Conservation (phyloP, 2,797 vertebrate genomes). For the Vultur gryphus region DNA sequence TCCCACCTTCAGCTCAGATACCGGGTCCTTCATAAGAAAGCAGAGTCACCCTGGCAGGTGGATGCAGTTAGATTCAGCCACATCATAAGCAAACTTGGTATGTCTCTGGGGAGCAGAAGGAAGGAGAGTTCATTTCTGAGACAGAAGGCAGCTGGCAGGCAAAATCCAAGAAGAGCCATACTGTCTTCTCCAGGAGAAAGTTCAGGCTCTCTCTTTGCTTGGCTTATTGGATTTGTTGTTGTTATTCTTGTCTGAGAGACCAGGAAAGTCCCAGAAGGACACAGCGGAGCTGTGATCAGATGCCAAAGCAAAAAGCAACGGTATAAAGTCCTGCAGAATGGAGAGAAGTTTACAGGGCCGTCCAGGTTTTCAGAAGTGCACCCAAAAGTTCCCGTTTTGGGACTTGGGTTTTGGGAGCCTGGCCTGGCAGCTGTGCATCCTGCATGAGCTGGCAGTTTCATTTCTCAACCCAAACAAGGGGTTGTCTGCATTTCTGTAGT, state of each 20-base stretch:
- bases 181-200: constrained; percentile 23
- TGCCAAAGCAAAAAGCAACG: not conserved
- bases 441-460: not conserved
- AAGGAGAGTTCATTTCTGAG: not conserved
- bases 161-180: not conserved
- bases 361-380: not conserved
- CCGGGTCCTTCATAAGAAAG: not conserved
- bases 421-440: not conserved
- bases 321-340: not conserved
- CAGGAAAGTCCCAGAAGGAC: constrained; percentile 16
- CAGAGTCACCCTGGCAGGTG: constrained; percentile 1
- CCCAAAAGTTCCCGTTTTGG: not conserved
- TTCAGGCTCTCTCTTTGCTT: constrained; percentile 24
- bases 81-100: not conserved
- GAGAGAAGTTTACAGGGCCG: not conserved
- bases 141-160: constrained; percentile 16
- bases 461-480: not conserved
- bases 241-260: constrained; percentile 44
- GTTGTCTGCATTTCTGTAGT: constrained; percentile 37
- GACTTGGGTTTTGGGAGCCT: not conserved
- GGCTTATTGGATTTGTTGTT: constrained; percentile 3
- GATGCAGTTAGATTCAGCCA: not conserved
- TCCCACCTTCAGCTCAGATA: not conserved
- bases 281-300: not conserved
- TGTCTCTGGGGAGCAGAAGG: not conserved